Percentiles rank a stretch among this genome's conserved stretches.
These are phyloP conservation scores for Psittacula cyanocephala DNA, from an alignment of 2,113 vertebrate genomes.

Conservation along the genomic window DNA sequence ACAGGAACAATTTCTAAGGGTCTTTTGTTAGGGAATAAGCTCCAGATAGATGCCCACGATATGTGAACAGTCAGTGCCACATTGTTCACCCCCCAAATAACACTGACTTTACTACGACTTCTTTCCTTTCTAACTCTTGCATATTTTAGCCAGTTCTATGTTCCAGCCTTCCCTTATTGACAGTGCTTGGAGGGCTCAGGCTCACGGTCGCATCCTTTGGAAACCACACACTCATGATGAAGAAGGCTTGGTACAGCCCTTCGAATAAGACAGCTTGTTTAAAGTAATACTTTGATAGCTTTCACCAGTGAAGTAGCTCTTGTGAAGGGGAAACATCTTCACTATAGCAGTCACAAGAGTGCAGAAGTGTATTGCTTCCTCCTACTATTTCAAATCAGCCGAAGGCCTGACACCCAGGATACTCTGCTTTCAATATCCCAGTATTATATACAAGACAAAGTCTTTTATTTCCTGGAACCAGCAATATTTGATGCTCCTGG, in stretches of 20 bases:
- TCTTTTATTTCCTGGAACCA: neutral
- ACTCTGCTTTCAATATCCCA: neutral
- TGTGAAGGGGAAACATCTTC: neutral
- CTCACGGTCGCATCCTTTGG: neutral
- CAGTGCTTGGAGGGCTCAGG: neutral
- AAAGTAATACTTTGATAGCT: neutral
- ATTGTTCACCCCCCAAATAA: neutral
- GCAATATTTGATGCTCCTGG: neutral
- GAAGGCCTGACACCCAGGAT: neutral
- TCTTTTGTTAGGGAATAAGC: constrained; percentile 38
- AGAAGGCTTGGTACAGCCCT: neutral
- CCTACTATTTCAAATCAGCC: neutral
- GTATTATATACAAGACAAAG: neutral
- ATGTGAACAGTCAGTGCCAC: neutral
- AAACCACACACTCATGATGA: neutral
- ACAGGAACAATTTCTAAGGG: constrained; percentile 57
- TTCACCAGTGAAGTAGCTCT: neutral
- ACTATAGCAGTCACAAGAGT: neutral
- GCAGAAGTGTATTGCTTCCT: neutral
- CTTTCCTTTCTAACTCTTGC: neutral
- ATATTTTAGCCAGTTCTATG: neutral
- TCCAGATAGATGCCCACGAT: constrained; percentile 20
- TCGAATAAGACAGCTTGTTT: neutral
- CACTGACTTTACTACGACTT: neutral
- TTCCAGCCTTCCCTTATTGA: neutral